Evolutionary conservation across 2,113 vertebrate genomes (phyloP).

Genomic region (Podilymbus podiceps): DNA sequence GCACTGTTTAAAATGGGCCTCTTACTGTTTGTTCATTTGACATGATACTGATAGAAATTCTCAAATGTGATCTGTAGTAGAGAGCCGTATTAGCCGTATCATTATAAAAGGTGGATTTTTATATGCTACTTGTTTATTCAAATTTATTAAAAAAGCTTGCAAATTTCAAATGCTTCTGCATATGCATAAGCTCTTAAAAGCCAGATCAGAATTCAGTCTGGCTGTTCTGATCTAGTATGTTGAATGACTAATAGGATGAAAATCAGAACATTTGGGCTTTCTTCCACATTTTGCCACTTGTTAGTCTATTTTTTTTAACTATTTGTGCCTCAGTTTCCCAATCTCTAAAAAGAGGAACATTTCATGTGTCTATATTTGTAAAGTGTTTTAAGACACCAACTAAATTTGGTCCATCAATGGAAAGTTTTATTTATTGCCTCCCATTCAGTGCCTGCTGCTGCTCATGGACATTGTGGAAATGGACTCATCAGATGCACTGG

Average conservation of each 20-base stretch:
- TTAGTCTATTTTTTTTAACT: not conserved
- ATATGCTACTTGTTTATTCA: not conserved
- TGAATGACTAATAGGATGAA: constrained; percentile 16
- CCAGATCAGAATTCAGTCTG: constrained; percentile 11
- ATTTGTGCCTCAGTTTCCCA: not conserved
- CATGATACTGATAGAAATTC: not conserved
- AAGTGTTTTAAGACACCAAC: not conserved
- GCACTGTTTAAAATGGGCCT: not conserved
- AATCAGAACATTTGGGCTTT: not conserved
- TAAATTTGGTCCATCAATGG: not conserved
- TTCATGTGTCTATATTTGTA: not conserved
- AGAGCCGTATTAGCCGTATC: not conserved
- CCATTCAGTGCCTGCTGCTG: not conserved
- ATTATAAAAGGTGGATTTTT: not conserved
- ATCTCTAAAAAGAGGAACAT: not conserved
- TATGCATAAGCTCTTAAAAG: not conserved
- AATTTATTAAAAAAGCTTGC: not conserved
- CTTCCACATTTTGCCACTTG: not conserved
- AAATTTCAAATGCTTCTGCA: not conserved
- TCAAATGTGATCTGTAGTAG: not conserved
- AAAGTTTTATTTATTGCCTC: not conserved
- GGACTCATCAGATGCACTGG: not conserved
- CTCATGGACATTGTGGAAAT: not conserved
- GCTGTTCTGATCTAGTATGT: not conserved
- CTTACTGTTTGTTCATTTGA: not conserved